phyloP scores from a whole-genome alignment of 2,113 vertebrate genomes.

The Cololabis saira region DNA sequence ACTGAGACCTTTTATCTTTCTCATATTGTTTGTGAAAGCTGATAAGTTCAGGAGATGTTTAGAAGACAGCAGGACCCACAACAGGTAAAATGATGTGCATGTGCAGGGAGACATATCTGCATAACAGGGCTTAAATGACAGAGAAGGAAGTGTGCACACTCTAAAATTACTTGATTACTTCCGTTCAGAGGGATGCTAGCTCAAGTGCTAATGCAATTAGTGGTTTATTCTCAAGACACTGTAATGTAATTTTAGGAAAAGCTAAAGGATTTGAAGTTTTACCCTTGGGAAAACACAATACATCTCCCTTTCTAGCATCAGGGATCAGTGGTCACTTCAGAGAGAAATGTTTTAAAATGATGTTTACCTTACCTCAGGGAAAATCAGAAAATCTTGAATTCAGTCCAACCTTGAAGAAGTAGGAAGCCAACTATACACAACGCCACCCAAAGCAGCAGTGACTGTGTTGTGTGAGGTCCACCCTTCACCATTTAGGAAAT shows the following conservation, averaged over 20 bases:
- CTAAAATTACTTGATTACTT: slow-evolving; percentile 65
- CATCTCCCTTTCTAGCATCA: not conserved
- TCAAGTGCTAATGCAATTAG: slow-evolving; percentile 71
- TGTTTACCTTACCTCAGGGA: not conserved
- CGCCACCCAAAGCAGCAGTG: slow-evolving; percentile 6
- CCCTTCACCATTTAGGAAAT: slow-evolving; percentile 29
- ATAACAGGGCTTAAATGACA: slow-evolving; percentile 43
- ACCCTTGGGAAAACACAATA: not conserved
- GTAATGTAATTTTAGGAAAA: slow-evolving; percentile 65
- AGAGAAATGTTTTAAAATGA: slow-evolving; percentile 3
- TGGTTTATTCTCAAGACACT: slow-evolving; percentile 54
- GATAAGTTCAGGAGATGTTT: too few relatives aligned
- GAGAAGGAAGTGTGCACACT: slow-evolving; percentile 37
- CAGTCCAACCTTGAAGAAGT: slow-evolving; percentile 14
- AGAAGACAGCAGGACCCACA: too few relatives aligned
- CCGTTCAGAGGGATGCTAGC: slow-evolving; percentile 63
- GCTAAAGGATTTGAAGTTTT: slow-evolving; percentile 42
- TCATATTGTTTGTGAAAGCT: too few relatives aligned
- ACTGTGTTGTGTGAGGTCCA: slow-evolving; percentile 31
- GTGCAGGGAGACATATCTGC: not conserved
- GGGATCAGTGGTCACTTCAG: not conserved
- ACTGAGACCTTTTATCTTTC: too few relatives aligned
- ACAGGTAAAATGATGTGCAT: not conserved
- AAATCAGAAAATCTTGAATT: not conserved
- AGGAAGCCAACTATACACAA: not conserved